Conservation (phyloP, 2,888 invertebrate genomes). For the Acrocyrtus sp. region DNA sequence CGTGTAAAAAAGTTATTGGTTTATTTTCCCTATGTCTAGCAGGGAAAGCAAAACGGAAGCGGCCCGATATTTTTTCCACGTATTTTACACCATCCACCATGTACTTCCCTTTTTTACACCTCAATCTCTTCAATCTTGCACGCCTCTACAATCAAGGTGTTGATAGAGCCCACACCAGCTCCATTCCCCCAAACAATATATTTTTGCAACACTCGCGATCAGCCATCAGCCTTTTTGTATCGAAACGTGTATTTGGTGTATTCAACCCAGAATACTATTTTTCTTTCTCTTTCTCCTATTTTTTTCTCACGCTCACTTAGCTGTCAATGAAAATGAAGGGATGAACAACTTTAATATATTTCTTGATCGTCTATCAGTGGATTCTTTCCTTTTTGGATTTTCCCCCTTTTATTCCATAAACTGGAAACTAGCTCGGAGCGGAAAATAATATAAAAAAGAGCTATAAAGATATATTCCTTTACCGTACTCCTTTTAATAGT, state of each 20-base stretch:
- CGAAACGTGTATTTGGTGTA: too few species aligned
- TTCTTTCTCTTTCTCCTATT: conserved; percentile 8
- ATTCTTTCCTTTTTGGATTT: not conserved
- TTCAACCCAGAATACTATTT: not conserved
- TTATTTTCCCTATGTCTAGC: too few species aligned
- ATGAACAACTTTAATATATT: conserved; percentile 21
- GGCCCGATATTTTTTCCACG: too few species aligned
- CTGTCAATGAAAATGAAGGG: conserved; percentile 32
- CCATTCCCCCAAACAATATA: not conserved
- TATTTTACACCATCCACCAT: too few species aligned
- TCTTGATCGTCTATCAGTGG: conserved; percentile 6
- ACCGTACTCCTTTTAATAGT: too few species aligned
- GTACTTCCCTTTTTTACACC: too few species aligned
- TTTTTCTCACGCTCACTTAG: conserved; percentile 29
- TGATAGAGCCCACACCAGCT: not conserved
- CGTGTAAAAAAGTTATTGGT: too few species aligned
- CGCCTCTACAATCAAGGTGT: not conserved
- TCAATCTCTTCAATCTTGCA: not conserved
- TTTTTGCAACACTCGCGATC: not conserved
- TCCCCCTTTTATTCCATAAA: not conserved
- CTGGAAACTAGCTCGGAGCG: not conserved
- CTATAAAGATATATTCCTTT: too few species aligned
- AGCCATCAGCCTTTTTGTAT: not conserved
- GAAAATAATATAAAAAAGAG: too few species aligned
- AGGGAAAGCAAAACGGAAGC: too few species aligned